A percentile compares a stretch with the other conserved stretches of the same genome.
Evolutionary conservation across 2,888 invertebrate genomes (phyloP).

Genomic region (Trissolcus japonicus): DNA sequence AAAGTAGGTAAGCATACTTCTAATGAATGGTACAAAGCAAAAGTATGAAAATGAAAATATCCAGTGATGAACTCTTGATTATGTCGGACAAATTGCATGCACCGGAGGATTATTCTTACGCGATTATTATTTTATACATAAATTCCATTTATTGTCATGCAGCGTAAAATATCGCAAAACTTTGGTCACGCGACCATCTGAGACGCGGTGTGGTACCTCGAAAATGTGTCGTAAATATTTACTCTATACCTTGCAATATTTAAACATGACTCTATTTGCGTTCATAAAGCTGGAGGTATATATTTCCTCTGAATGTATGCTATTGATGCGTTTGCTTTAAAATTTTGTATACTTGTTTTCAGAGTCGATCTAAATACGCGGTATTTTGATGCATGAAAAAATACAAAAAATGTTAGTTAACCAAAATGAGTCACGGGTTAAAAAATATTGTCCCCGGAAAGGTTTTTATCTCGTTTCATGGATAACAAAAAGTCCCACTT

Average conservation of each 20-base stretch:
- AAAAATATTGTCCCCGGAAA: background rate
- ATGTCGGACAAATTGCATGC: too few species aligned
- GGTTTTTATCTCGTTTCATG: slow-evolving; percentile 2
- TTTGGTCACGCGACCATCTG: slow-evolving; percentile 21
- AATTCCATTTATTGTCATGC: background rate
- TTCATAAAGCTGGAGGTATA: slow-evolving; percentile 38
- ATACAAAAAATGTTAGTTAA: slow-evolving; percentile 11
- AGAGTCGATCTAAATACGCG: background rate
- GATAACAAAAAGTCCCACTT: slow-evolving; percentile 4
- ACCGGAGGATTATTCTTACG: too few species aligned
- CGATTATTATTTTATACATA: background rate
- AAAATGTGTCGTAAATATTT: slow-evolving; percentile 45
- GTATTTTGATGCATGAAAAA: background rate
- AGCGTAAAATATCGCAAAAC: slow-evolving; percentile 13
- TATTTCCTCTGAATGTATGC: slow-evolving; percentile 26
- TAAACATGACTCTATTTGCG: slow-evolving; percentile 38
- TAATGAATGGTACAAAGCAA: too few species aligned
- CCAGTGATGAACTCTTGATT: too few species aligned
- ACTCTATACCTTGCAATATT: slow-evolving; percentile 27
- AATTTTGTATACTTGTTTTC: slow-evolving; percentile 14
- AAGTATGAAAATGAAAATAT: too few species aligned
- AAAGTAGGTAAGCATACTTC: too few species aligned
- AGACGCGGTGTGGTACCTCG: slow-evolving; percentile 17
- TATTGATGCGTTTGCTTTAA: slow-evolving; percentile 44
- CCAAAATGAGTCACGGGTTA: background rate